Evolutionary conservation across 2,797 vertebrate species (phyloP), one percentile per base, ranked within the genome.

Genomic region (Chelon labrosus): DNA sequence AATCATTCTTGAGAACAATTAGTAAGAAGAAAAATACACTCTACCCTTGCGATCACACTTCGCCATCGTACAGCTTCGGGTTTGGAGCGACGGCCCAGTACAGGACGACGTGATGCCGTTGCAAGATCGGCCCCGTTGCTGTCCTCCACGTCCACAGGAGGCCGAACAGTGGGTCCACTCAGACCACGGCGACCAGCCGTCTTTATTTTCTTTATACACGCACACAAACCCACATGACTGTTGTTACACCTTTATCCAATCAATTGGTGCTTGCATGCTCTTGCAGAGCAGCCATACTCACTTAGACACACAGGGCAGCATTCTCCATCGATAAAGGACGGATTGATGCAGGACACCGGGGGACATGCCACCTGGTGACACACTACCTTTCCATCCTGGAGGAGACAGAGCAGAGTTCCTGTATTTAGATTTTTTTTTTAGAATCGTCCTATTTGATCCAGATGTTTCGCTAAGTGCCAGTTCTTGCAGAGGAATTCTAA

Each of bases 121-220:
- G 72, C 98, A 99, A 0, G 98, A 98, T 51, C 98, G 93, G 41
- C 98, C 98, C 61, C 98, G 93, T 88, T 97, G 97, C 79, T 99
- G 97, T 1, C 96, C 97, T 52, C 98, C 98, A 0, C 95, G 94
- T 59, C 98, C 97, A 75, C 98, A 99, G 0, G 96, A 96, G 71
- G 93, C 94, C 0, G 98, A 98, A 70, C 98, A 99, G 65, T 97
- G 90, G 0, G 98, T 99, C 98, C 98, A 99, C 76, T 99, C 97
- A 0, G 98, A 97, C 98, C 98, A 99, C 0, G 96, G 96, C 25
- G 98, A 99, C 98, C 98, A 99, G 73, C 95, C 97, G 0, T 97
- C 95, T 56, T 96, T 95, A 1, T 94, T 82, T 50, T 96, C 96
- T 74, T 75, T 16, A 50, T 0, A 73, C 3, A 55, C 39, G 65